Evolutionary conservation across 2,888 invertebrate species (phyloP).

Genomic region (Ephialtes manifestator): DNA sequence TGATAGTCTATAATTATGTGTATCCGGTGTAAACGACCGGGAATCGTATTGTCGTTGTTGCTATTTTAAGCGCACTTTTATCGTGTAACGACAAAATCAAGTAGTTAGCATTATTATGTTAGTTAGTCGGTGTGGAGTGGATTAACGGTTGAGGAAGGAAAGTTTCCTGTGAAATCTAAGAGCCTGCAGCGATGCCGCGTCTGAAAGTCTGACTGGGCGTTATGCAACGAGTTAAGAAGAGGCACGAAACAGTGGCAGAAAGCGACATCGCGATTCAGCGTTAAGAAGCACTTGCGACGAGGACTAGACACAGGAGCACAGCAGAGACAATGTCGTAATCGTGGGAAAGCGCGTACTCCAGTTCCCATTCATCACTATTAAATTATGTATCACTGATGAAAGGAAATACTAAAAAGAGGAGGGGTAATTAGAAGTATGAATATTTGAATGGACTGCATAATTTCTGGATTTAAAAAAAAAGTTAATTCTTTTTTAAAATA

Average conservation of each 20-base stretch:
- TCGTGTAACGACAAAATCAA: conserved; percentile 17
- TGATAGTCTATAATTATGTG: conserved; percentile 33
- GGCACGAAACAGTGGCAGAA: conserved; percentile 57
- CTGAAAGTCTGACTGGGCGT: conserved; percentile 44
- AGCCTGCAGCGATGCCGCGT: conserved; percentile 45
- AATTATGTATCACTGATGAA: conserved; percentile 41
- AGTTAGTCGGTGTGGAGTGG: not conserved
- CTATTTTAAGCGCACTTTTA: not conserved
- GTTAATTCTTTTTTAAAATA: too few relatives aligned
- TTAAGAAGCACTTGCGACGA: conserved; percentile 24
- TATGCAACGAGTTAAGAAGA: conserved; percentile 47
- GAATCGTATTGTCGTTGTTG: conserved; percentile 10
- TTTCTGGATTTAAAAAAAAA: too few relatives aligned
- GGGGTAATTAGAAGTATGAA: not conserved
- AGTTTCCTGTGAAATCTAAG: conserved; percentile 58
- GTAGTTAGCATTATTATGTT: conserved; percentile 7
- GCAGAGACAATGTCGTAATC: conserved; percentile 55
- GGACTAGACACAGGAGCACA: not conserved
- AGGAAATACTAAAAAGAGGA: not conserved
- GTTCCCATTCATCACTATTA: conserved; percentile 50
- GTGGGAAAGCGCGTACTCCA: conserved; percentile 64
- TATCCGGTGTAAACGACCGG: conserved; percentile 50
- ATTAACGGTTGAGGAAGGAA: conserved; percentile 61
- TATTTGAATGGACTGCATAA: not conserved
- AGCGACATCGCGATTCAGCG: conserved; percentile 56